These are phyloP conservation scores for Condylostylus longicornis DNA, from an alignment of 1,140 invertebrate species.

Conservation along the genomic window DNA sequence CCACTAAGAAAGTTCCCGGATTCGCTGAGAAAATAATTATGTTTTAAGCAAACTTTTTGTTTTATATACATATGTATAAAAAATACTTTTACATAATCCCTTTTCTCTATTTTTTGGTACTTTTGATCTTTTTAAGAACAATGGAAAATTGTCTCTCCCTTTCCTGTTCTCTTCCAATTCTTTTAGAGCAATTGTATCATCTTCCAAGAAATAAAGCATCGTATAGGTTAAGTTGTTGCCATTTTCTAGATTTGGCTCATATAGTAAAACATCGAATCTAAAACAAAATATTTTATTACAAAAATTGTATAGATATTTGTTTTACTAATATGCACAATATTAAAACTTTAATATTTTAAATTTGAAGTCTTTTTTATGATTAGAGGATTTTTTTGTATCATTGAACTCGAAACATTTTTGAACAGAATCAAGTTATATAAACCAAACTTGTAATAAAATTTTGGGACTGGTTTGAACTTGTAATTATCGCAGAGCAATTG, in stretches of 20 bases:
- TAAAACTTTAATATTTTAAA: background rate
- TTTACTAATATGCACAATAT: too few relatives aligned
- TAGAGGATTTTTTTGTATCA: too few relatives aligned
- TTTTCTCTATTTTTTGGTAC: conserved; percentile 65
- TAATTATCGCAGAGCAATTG: too few relatives aligned
- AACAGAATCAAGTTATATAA: too few relatives aligned
- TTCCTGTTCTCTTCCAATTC: conserved; percentile 52
- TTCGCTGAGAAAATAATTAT: conserved; percentile 16
- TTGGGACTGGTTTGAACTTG: too few relatives aligned
- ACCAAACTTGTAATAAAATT: too few relatives aligned
- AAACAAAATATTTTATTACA: conserved; percentile 13
- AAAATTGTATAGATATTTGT: conserved; percentile 4
- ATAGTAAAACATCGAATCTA: conserved; percentile 65
- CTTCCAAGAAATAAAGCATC: conserved; percentile 59
- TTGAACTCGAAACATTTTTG: too few relatives aligned
- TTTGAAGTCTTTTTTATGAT: background rate
- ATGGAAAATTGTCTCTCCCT: conserved; percentile 55
- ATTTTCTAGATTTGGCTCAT: conserved; percentile 48
- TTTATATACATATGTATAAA: too few relatives aligned
- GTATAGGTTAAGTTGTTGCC: conserved; percentile 45
- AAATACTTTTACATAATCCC: conserved; percentile 37
- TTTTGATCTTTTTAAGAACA: conserved; percentile 58
- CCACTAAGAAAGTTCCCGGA: conserved; percentile 42
- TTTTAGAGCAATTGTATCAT: conserved; percentile 63
- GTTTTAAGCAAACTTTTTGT: too few relatives aligned